Conservation (phyloP, 1,140 invertebrate species). For the Oncopeltus fasciatus region DNA sequence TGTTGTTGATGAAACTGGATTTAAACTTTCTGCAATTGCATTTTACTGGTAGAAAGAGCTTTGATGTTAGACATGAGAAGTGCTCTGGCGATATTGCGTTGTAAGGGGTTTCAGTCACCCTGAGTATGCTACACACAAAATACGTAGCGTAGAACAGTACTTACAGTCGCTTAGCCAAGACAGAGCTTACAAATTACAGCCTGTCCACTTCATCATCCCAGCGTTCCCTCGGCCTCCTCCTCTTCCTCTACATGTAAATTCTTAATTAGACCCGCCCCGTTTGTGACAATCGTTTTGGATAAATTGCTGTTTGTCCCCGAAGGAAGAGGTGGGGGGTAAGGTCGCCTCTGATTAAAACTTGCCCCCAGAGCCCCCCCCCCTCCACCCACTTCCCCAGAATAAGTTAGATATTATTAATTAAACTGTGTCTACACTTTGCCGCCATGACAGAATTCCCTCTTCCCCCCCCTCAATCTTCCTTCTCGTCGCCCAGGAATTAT, state of each 20-base stretch:
- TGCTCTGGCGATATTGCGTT: too few relatives aligned
- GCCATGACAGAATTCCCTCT: conserved; percentile 1
- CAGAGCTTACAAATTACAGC: conserved; percentile 15
- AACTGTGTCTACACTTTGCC: conserved; percentile 3
- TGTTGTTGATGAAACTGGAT: too few relatives aligned
- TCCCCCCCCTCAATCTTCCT: not conserved
- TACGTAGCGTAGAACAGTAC: too few relatives aligned
- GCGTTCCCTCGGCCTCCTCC: not conserved
- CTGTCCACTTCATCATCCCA: not conserved
- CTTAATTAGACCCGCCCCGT: conserved; percentile 8
- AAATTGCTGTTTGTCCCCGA: not conserved
- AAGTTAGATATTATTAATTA: conserved; percentile 9
- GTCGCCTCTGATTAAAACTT: conserved; percentile 5
- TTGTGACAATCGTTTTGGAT: not conserved
- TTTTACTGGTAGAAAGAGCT: too few relatives aligned
- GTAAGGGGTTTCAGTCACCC: too few relatives aligned
- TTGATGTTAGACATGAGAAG: too few relatives aligned
- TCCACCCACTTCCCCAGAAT: too few relatives aligned
- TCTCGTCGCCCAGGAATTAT: not conserved
- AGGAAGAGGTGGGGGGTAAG: not conserved
- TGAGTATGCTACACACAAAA: too few relatives aligned
- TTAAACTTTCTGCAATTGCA: too few relatives aligned
- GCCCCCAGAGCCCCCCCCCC: too few relatives aligned
- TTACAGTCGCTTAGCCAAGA: conserved; percentile 10
- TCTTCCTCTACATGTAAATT: conserved; percentile 15